Base-by-base conservation (phyloP, 2,888 invertebrate species). In the Phorcus lineatus region DNA sequence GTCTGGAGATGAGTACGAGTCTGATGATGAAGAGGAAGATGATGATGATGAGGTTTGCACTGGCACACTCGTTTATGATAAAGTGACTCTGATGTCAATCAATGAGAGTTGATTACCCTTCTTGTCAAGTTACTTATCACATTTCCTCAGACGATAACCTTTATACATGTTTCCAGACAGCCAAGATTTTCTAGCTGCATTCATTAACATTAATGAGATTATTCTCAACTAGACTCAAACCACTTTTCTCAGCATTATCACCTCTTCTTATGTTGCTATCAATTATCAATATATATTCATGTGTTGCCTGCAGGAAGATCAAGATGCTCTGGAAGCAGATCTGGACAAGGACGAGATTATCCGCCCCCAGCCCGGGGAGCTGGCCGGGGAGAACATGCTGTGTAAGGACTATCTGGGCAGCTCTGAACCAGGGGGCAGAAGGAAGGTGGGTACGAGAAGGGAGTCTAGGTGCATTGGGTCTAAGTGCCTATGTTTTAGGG, bases 291-390 rank as follows among this genome's bases (percentile, higher is more conserved):
- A 36, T 4, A 36, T 36, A 36, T 7, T 7, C 36, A 36, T 36
- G 36, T 36, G 36, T 36, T 7, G 7, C 36, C 55, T 82, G 6
- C 78, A 93, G 93, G 93, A 94, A 83, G 93, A 93, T 81, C 92
- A 93, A 62, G 94, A 94, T 85, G 92, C 93, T n/a, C 88, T 94
- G 88, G 94, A 94, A 83, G 92, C 93, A n/a, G 94, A 94, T 86
- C 89, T 94, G n/a, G 94, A 94, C 87, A 92, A 92, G 79, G 93
- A 93, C 74, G 94, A 94, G 84, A 87, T 94, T 2, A 86, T 88
- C n/a, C 83, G 86, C 74, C 86, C 91, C 0, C 88, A 90, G 80
- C 86, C 88, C 3, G 91, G 89, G 74, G 92, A 93, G 83, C 84
- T 91, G 19, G 80, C 85, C 7, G 94, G 94, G 13, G 94, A 94